A percentile compares a stretch with the other conserved stretches of the same genome.
Evolutionary conservation across 2,113 vertebrate species (phyloP).

Genomic region (Guaruba guarouba): DNA sequence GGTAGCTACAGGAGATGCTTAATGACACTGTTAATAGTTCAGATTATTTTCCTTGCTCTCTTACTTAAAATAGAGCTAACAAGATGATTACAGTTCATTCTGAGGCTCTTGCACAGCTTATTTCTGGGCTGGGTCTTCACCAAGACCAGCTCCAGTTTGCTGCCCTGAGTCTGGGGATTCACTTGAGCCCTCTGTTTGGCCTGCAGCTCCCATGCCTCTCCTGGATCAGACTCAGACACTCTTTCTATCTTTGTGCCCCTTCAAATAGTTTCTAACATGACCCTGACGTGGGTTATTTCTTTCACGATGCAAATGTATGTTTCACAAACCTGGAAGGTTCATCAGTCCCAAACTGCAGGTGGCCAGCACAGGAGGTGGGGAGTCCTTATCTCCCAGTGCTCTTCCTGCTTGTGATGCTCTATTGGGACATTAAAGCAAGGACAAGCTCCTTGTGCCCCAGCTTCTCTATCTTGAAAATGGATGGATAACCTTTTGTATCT

Average conservation of each 20-base stretch:
- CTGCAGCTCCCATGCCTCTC: background rate
- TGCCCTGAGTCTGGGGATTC: background rate
- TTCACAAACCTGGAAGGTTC: background rate
- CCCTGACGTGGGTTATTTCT: background rate
- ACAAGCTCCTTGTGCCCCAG: fast-evolving
- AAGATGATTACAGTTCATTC: background rate
- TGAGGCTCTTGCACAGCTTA: background rate
- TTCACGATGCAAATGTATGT: background rate
- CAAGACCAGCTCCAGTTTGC: background rate
- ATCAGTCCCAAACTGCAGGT: background rate
- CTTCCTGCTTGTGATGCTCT: background rate
- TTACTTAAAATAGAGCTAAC: background rate
- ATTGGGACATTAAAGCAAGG: background rate
- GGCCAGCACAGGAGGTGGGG: background rate
- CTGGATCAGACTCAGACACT: background rate
- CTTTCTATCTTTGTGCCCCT: background rate
- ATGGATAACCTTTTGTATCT: background rate
- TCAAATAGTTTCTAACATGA: background rate
- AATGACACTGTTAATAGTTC: background rate
- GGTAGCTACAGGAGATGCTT: background rate
- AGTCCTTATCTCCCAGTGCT: background rate
- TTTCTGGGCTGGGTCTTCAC: background rate
- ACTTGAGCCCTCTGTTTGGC: background rate
- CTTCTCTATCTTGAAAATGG: background rate
- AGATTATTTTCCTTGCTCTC: background rate